Conservation (phyloP, 2,888 invertebrate genomes). For the Nudaria mundana region DNA sequence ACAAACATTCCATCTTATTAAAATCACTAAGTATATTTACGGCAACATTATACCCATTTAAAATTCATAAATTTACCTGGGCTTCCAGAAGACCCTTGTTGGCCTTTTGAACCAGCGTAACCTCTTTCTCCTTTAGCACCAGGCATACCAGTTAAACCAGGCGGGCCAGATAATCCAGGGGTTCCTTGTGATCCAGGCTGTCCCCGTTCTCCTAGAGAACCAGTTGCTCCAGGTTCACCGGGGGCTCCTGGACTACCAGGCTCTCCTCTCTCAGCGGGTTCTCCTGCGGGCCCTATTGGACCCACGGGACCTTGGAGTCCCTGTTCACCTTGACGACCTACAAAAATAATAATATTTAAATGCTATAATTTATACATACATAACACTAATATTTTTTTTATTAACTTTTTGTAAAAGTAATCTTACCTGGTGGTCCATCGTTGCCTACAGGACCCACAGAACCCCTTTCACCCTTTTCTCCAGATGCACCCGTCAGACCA, state of each 20-base stretch:
- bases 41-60: neutral
- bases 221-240: constrained; percentile 87
- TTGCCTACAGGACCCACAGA: constrained; percentile 85
- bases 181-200: constrained; percentile 85
- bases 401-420: neutral
- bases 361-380: neutral
- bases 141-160: constrained; percentile 85
- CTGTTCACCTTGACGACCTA: constrained; percentile 87
- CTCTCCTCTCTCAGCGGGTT: constrained; percentile 90
- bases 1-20: neutral
- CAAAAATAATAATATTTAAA: neutral
- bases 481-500: constrained; percentile 84
- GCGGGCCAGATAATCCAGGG: constrained; percentile 85
- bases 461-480: constrained; percentile 90
- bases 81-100: constrained; percentile 85
- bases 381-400: neutral
- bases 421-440: constrained; percentile 86
- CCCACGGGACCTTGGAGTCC: constrained; percentile 89
- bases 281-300: constrained; percentile 88
- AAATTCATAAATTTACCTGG: constrained; percentile 57
- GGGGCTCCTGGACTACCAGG: constrained; percentile 86
- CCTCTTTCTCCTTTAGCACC: constrained; percentile 89
- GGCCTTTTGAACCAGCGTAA: constrained; percentile 85
- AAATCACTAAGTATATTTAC: neutral
- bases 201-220: constrained; percentile 88